These are phyloP conservation scores for Hartigia nigra DNA, from an alignment of 2,888 invertebrate genomes.

Conservation along the genomic window DNA sequence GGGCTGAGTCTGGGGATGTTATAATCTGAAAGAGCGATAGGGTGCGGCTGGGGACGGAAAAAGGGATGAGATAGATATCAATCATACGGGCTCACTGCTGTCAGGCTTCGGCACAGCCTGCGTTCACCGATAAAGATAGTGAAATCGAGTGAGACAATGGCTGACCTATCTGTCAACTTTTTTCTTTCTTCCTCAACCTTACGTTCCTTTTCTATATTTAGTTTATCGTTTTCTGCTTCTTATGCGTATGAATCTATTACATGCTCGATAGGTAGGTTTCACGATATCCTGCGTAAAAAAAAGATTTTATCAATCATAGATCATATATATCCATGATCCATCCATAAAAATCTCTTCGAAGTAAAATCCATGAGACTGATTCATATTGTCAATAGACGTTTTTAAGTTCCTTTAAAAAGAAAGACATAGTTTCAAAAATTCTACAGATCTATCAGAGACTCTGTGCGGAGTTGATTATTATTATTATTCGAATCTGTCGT, in stretches of 20 bases:
- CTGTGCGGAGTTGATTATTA: too few relatives aligned
- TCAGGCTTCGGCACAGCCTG: constrained; percentile 39
- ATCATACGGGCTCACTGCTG: constrained; percentile 49
- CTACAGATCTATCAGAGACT: too few relatives aligned
- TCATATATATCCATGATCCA: too few relatives aligned
- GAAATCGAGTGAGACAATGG: constrained; percentile 36
- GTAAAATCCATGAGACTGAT: too few relatives aligned
- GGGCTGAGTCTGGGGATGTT: constrained; percentile 29
- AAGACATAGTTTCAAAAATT: too few relatives aligned
- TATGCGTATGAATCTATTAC: not conserved
- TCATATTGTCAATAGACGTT: too few relatives aligned
- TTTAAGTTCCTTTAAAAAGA: too few relatives aligned
- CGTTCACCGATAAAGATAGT: constrained; percentile 42
- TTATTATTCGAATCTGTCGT: not conserved
- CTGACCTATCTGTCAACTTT: not conserved
- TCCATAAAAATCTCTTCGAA: too few relatives aligned
- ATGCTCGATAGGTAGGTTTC: not conserved
- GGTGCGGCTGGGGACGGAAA: constrained; percentile 10
- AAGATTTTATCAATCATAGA: too few relatives aligned
- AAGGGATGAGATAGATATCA: constrained; percentile 42
- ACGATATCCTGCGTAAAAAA: not conserved
- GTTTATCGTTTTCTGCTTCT: not conserved
- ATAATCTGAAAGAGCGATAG: constrained; percentile 39
- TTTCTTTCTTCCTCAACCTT: not conserved
- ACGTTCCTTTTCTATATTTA: not conserved